These are phyloP conservation scores for Fissipunctia ypsillon DNA, from an alignment of 2,888 invertebrate genomes.

Conservation along the genomic window DNA sequence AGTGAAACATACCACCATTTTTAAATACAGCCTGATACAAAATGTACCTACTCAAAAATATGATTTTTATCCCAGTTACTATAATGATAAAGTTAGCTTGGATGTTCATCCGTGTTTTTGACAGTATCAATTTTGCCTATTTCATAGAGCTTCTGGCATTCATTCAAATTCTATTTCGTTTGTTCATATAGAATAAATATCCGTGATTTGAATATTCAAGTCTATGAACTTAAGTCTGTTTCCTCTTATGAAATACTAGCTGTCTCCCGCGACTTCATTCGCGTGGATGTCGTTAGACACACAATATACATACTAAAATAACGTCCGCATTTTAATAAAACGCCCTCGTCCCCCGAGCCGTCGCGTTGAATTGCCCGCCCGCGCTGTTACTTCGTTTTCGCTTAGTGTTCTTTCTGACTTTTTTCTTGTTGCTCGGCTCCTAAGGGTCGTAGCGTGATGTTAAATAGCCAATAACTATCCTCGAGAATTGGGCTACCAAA, in stretches of 20 bases:
- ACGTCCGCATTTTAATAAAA: too few species aligned
- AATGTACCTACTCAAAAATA: neutral
- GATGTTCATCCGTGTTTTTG: conserved; percentile 5
- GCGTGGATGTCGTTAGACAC: too few species aligned
- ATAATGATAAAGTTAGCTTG: conserved; percentile 9
- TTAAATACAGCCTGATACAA: conserved; percentile 32
- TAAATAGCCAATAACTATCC: too few species aligned
- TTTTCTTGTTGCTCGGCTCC: too few species aligned
- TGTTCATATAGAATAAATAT: conserved; percentile 39
- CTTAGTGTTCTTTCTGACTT: too few species aligned
- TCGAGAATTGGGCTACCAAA: too few species aligned
- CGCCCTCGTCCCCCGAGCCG: too few species aligned
- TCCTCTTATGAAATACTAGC: conserved; percentile 3
- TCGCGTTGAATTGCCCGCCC: too few species aligned
- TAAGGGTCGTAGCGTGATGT: too few species aligned
- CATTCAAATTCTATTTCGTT: conserved; percentile 35
- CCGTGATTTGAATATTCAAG: conserved; percentile 31
- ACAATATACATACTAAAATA: too few species aligned
- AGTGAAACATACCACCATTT: conserved; percentile 50
- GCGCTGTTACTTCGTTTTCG: too few species aligned
- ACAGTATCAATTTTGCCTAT: conserved; percentile 42
- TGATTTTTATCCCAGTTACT: neutral
- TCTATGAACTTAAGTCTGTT: conserved; percentile 20
- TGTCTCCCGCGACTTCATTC: too few species aligned
- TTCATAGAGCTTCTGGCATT: conserved; percentile 25